Base-by-base conservation (phyloP, 2,113 vertebrate species). In the Synodontis membranacea region DNA sequence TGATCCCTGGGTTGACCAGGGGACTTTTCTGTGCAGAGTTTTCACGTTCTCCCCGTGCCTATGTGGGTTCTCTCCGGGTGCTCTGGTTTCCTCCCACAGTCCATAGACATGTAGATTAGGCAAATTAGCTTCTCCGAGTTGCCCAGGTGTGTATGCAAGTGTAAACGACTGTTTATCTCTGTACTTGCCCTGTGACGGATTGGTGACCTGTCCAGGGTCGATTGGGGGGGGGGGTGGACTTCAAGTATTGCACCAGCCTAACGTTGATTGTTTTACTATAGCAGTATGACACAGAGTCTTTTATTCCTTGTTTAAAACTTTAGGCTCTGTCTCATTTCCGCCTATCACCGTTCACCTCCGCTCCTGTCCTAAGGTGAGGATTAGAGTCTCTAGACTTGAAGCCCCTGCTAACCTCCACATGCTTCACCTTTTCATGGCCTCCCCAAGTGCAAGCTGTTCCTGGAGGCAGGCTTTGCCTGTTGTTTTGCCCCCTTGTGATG, bases 391-490 rank as follows among this genome's bases (percentile, higher is more conserved):
- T 92, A 89, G 85, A 88, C 88, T 88, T 88, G 90, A 89, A 88
- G 90, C 86, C 88, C 90, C 87, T 82, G 70, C 76, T 89, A 46
- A 86, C 66, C 88, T 86, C 70, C 64, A 58, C 85, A 88, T 83
- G 48, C 87, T 84, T 79, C 44, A 83, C 89, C 84, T 91, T 94
- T 92, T 93, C 88, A 91, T 91, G 89, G 86, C 89, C 89, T 88
- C 91, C 87, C 90, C 89, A 60, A 39, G 90, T 90, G 88, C 93
- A 94, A 94, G 93, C 94, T 95, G 94, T 93, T 95, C 91, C 88
- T 90, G 87, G 87, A 91, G 91, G 90, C 86, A 83, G 87, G 84
- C 90, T 89, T 90, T 90, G 91, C 88, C 90, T 86, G 91, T 83
- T 92, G 92, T 93, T 92, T 92, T 89, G 89, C 88, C 89, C 75